Evolutionary conservation across 2,113 vertebrate species (phyloP).

Genomic region (Marcusenius ussheri): DNA sequence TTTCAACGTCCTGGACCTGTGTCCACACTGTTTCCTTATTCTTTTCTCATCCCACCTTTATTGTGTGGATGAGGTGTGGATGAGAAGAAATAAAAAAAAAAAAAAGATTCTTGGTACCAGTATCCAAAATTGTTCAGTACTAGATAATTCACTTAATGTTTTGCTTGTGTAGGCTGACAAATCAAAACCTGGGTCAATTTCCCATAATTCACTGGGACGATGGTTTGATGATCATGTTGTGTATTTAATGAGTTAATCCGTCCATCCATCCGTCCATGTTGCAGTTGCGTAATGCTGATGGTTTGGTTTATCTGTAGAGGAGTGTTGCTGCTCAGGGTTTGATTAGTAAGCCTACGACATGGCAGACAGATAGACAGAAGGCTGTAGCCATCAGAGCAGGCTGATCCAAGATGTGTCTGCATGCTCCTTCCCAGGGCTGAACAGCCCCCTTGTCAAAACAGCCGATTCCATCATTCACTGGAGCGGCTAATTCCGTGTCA

Average conservation of each 20-base stretch:
- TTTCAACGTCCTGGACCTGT: background rate
- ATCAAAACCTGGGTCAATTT: background rate
- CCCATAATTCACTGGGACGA: background rate
- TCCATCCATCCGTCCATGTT: background rate
- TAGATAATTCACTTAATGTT: background rate
- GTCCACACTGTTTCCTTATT: background rate
- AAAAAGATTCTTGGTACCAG: background rate
- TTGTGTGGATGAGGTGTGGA: background rate
- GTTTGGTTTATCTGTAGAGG: background rate
- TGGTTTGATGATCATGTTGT: background rate
- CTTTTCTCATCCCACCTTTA: background rate
- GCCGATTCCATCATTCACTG: constrained; percentile 25
- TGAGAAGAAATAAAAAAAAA: background rate
- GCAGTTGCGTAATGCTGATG: background rate
- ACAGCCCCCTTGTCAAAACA: constrained; percentile 14
- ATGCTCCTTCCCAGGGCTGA: background rate
- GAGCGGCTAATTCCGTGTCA: constrained; percentile 22
- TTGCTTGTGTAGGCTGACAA: background rate
- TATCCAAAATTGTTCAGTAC: background rate
- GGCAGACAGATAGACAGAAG: background rate
- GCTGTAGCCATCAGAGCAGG: background rate
- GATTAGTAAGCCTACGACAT: background rate
- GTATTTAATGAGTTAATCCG: background rate
- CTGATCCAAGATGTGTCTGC: background rate
- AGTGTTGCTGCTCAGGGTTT: background rate